Evolutionary conservation across 2,888 invertebrate species (phyloP).

Genomic region (Sinotaia quadrata): DNA sequence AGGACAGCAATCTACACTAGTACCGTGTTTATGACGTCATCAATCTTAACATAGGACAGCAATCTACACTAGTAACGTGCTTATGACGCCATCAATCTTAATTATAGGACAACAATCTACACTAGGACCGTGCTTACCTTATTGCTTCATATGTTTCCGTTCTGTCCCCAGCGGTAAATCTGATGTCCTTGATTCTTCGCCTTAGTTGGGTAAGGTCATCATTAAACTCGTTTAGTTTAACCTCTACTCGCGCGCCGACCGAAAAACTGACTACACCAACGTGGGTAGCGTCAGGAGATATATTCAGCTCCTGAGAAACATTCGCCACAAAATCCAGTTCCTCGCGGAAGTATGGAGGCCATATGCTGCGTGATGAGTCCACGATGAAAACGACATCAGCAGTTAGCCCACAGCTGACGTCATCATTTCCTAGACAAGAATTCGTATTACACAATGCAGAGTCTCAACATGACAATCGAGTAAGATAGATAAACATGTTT

Average conservation of each 20-base stretch:
- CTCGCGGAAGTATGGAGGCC: constrained; percentile 59
- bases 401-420: constrained; percentile 26
- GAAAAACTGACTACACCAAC: constrained; percentile 34
- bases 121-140: not conserved
- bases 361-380: constrained; percentile 63
- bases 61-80: not conserved
- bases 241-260: constrained; percentile 2
- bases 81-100: not conserved
- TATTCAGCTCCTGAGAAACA: constrained; percentile 57
- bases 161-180: not conserved
- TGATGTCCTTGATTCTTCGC: not conserved
- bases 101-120: too few species aligned
- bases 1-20: too few species aligned
- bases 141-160: constrained; percentile 13
- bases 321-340: constrained; percentile 61
- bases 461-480: too few species aligned
- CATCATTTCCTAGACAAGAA: not conserved
- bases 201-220: not conserved
- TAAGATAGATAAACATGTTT: too few species aligned
- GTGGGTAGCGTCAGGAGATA: constrained; percentile 55
- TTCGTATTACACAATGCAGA: not conserved
- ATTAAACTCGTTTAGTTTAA: not conserved
- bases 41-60: too few species aligned
- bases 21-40: too few species aligned
- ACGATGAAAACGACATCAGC: constrained; percentile 58